phyloP scores from a whole-genome alignment of 2,113 vertebrate species.

The Periophthalmodon schlosseri region DNA sequence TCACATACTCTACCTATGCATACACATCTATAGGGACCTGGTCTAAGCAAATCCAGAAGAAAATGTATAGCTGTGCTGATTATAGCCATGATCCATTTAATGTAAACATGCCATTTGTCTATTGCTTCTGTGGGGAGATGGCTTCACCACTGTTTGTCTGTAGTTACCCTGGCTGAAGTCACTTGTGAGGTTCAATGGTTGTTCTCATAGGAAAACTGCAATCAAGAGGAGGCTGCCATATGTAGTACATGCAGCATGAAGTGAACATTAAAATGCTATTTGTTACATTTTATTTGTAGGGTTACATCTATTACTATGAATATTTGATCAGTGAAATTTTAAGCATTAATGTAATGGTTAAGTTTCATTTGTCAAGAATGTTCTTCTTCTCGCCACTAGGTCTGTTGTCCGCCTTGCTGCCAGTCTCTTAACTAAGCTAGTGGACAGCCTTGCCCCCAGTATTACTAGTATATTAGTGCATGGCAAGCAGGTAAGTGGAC shows the following conservation, averaged over 20 bases:
- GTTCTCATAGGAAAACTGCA: constrained; percentile 59
- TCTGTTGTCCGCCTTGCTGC: constrained; percentile 97
- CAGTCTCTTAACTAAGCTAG: constrained; percentile 98
- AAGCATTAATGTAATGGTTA: background rate
- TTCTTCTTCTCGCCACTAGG: constrained; percentile 86
- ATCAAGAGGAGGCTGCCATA: constrained; percentile 38
- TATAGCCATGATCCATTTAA: constrained; percentile 30
- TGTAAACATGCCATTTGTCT: constrained; percentile 34
- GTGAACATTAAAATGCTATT: constrained; percentile 78
- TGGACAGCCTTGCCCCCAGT: constrained; percentile 99
- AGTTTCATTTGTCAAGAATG: constrained; percentile 57
- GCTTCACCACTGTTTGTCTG: constrained; percentile 28
- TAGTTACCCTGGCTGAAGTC: constrained; percentile 27
- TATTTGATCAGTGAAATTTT: background rate
- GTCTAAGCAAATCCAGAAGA: constrained; percentile 38
- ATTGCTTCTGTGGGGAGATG: constrained; percentile 38
- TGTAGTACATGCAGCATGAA: constrained; percentile 38
- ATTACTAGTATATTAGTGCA: constrained; percentile 99
- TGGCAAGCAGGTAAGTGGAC: constrained; percentile 97
- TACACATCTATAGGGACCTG: background rate
- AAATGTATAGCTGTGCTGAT: constrained; percentile 23
- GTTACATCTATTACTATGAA: background rate
- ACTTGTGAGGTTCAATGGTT: constrained; percentile 31
- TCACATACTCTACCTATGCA: constrained; percentile 3
- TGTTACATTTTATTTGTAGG: background rate